Evolutionary conservation across 1,140 invertebrate species (phyloP).

Genomic region (Magallana angulata): DNA sequence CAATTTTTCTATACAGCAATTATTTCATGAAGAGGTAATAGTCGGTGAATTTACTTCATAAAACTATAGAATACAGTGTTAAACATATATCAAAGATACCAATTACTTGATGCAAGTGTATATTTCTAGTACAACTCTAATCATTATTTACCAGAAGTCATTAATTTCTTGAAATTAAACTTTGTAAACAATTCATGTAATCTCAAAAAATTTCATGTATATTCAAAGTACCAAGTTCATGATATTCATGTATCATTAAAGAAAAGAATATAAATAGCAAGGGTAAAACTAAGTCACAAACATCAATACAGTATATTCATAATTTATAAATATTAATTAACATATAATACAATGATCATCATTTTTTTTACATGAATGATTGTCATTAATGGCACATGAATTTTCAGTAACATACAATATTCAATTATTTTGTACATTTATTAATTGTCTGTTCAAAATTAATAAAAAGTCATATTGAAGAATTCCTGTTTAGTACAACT

Average conservation of each 20-base stretch:
- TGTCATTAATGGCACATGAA: neutral
- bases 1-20: neutral
- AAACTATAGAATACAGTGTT: conserved; percentile 1
- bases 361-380: neutral
- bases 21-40: neutral
- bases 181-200: neutral
- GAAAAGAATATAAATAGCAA: conserved; percentile 3
- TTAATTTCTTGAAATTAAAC: neutral
- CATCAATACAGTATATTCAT: neutral
- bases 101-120: neutral
- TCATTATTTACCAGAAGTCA: neutral
- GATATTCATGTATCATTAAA: neutral
- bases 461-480: neutral
- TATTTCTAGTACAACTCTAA: neutral
- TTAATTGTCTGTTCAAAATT: conserved; percentile 10
- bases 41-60: neutral
- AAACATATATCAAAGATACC: neutral
- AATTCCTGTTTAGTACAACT: neutral
- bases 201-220: neutral
- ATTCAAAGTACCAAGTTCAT: neutral
- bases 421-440: conserved; percentile 1
- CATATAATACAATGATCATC: conserved; percentile 3
- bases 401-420: neutral
- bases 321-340: neutral
- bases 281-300: neutral